phyloP scores from a whole-genome alignment of 1,140 invertebrate species.

The Aphaenogaster ashmeadi region DNA sequence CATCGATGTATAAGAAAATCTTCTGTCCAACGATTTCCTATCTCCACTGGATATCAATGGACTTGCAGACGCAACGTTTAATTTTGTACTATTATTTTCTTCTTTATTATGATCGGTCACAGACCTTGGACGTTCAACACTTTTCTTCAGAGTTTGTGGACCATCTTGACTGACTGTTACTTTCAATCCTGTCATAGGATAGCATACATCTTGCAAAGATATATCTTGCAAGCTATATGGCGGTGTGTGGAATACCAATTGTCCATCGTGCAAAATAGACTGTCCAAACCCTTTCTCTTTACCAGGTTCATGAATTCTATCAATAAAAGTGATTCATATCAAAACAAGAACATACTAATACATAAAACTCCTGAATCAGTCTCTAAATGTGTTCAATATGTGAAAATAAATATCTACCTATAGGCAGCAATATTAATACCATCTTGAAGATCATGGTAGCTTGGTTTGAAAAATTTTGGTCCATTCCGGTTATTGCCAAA shows the following conservation, averaged over 20 bases:
- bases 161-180: slow-evolving; percentile 77
- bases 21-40: slow-evolving; percentile 87
- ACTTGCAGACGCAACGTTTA: slow-evolving; percentile 83
- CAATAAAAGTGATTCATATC: slow-evolving; percentile 71
- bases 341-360: background rate
- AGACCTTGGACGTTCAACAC: slow-evolving; percentile 82
- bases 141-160: slow-evolving; percentile 75
- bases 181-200: slow-evolving; percentile 78
- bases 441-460: slow-evolving; percentile 92
- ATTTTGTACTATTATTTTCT: slow-evolving; percentile 79
- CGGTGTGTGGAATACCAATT: slow-evolving; percentile 96
- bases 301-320: slow-evolving; percentile 89
- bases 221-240: slow-evolving; percentile 94
- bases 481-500: slow-evolving; percentile 97
- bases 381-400: background rate
- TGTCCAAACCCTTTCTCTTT: slow-evolving; percentile 96
- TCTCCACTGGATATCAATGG: slow-evolving; percentile 85
- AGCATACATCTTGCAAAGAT: slow-evolving; percentile 90
- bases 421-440: slow-evolving; percentile 94
- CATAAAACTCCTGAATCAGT: background rate
- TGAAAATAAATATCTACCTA: slow-evolving; percentile 84
- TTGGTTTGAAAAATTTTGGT: slow-evolving; percentile 95
- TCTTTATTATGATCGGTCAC: slow-evolving; percentile 84
- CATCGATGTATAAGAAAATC: slow-evolving; percentile 90
- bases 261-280: slow-evolving; percentile 95